Percentiles rank a stretch among this genome's conserved stretches.
These are phyloP conservation scores for Meleagris gallopavo DNA, from an alignment of 2,113 vertebrate genomes.

Conservation along the genomic window DNA sequence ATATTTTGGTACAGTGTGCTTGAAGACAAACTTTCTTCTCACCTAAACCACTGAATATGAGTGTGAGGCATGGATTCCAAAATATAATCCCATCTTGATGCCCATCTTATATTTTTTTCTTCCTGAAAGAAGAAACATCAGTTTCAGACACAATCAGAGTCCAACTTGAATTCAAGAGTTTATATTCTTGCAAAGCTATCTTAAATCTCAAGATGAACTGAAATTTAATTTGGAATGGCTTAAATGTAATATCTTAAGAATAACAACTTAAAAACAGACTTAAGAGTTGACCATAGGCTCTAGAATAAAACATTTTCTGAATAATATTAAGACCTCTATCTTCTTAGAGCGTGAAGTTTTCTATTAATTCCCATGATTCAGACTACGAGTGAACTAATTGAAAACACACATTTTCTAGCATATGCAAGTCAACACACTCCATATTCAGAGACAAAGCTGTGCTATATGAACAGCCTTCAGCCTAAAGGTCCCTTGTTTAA, in stretches of 20 bases:
- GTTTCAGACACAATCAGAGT: not conserved
- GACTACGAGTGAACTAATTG: not conserved
- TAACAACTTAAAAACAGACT: not conserved
- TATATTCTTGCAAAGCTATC: not conserved
- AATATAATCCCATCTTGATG: conserved; percentile 99
- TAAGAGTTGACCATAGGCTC: not conserved
- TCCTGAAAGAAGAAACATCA: conserved; percentile 75
- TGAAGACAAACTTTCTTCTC: conserved; percentile 40
- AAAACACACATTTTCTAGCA: not conserved
- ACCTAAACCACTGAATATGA: conserved; percentile 99
- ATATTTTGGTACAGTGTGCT: not conserved
- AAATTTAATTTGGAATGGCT: not conserved
- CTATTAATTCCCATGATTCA: not conserved
- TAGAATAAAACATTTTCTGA: not conserved
- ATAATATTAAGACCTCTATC: not conserved
- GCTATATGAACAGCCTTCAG: not conserved
- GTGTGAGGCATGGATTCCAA: conserved; percentile 99
- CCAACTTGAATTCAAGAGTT: not conserved
- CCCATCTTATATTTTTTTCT: conserved; percentile 91
- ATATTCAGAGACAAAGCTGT: not conserved
- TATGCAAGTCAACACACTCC: not conserved
- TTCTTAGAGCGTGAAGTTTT: not conserved
- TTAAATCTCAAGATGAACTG: not conserved
- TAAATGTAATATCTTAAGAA: not conserved
- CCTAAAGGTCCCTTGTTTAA: not conserved